A percentile compares a stretch with the other conserved stretches of the same genome.
phyloP scores from a whole-genome alignment of 2,888 invertebrate genomes.

The Epistrophe eligans region DNA sequence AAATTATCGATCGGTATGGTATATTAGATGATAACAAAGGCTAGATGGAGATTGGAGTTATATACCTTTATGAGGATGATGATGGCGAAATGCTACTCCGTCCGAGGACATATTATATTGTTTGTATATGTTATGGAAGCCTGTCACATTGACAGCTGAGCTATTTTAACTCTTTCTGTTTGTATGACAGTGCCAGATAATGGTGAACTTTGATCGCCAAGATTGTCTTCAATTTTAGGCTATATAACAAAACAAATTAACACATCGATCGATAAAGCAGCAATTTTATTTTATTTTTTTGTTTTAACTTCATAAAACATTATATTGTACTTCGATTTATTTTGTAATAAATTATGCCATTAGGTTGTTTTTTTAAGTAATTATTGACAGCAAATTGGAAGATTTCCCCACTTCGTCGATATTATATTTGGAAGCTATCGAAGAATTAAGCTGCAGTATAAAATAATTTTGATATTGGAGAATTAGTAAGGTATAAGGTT shows the following conservation, averaged over 20 bases:
- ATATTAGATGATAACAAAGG: constrained; percentile 41
- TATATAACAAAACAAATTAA: constrained; percentile 51
- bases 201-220: constrained; percentile 39
- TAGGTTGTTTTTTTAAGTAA: constrained; percentile 27
- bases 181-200: constrained; percentile 30
- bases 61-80: neutral
- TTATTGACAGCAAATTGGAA: constrained; percentile 52
- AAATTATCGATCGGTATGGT: constrained; percentile 42
- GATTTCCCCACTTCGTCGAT: constrained; percentile 7
- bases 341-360: constrained; percentile 61
- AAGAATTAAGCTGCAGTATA: constrained; percentile 19
- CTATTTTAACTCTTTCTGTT: neutral
- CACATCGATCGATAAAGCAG: constrained; percentile 62
- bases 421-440: constrained; percentile 1
- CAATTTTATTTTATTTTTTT: constrained; percentile 8
- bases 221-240: constrained; percentile 52
- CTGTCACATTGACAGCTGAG: neutral
- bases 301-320: constrained; percentile 45
- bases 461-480: constrained; percentile 26
- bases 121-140: neutral
- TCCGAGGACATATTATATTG: constrained; percentile 9
- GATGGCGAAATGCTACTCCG: constrained; percentile 30
- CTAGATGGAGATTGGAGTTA: neutral
- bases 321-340: constrained; percentile 42
- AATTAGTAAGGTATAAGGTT: constrained; percentile 3